Evolutionary conservation across 2,797 vertebrate genomes (phyloP), one percentile per base, ranked within the genome.

Genomic region (Pteropus rufus): DNA sequence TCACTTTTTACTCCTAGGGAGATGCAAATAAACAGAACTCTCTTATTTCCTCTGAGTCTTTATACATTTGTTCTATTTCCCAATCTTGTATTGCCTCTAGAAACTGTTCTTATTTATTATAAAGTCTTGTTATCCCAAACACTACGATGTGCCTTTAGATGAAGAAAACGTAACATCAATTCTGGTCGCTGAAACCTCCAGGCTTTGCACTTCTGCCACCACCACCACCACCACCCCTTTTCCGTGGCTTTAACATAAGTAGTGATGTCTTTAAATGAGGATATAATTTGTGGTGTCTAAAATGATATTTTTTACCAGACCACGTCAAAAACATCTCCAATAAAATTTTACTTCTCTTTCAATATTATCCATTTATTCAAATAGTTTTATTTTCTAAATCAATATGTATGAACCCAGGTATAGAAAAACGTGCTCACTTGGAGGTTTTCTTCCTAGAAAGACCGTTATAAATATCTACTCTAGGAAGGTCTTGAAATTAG

Each of bases 31-130:
- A 97, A 97, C 93, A 97, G 85, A 98, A 95, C 95, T 88, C 56
- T 97, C 81, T 90, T 76, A 16, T 95, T 93, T 96, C 58, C 56
- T 93, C 60, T 87, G 91, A 96, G 80, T 91, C 97, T 94, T 85
- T 97, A 94, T 75, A 97, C 75, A 95, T 96, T 96, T 94, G 93
- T 97, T 93, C 34, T 96, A 36, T 97, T 95, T 92, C 94, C 91
- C 97, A 97, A 96, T 97, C 88, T 95, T 64, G 26, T 95, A 44
- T 93, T 69, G 94, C 93, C 89, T 95, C 97, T 95, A 81, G 75
- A 81, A 97, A 93, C 31, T 93, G 77, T 97, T 94, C 87, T 96
- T 98, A 98, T 98, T 98, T 98, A 98, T 98, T 98, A 96, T 98
- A 96, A 98, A 96, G 80, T 95, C 34, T 93, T 97, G 95, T 94